Base-by-base conservation (phyloP, 1,140 invertebrate species). In the Hesperophylax magnus region DNA sequence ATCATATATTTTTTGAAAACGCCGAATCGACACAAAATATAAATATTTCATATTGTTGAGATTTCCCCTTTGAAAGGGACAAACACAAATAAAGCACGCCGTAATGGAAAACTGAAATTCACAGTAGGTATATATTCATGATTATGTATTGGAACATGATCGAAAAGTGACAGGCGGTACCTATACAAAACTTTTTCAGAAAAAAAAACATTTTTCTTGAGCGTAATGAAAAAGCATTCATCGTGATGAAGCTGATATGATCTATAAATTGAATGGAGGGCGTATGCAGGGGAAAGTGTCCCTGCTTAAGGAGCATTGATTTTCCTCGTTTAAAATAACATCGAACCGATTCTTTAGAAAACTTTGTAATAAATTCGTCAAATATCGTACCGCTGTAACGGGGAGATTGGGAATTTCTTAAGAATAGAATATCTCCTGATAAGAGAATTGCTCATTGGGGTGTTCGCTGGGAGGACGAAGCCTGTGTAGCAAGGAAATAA, bases 201-300 rank as follows among this genome's bases (percentile, higher is more conserved):
- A 72, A 72, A 72, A 71, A 27, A 72, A 20, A 18, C 20, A 15
- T 72, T 53, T 72, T 27, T 20, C n/a, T 8, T 18, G 31, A 72
- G 18, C 20, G 58, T 72, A 52, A 67, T 67, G 63, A 67, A 67
- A 27, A 67, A 52, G 53, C 69, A 47, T 72, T 72, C 52, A 72
- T 53, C 34, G 69, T 72, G 69, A 72, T 72, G 69, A 72, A 71
- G 18, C 69, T 52, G 24, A 72, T 72, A 72, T 72, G 69, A 17
- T 53, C 47, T 17, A 17, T 11, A 72, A 72, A 72, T 72, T 72
- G 69, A 72, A 72, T 52, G 39, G 47, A 20, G 34, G 34, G 39
- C 39, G 52, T 53, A 72, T 72, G 69, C 47, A 72, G 34, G 34
- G 27, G 39, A 34, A 47, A 20, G 47, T 52, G 34, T 53, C 47